Conservation (phyloP, 2,113 vertebrate species). For the Beaufortia kweichowensis region DNA sequence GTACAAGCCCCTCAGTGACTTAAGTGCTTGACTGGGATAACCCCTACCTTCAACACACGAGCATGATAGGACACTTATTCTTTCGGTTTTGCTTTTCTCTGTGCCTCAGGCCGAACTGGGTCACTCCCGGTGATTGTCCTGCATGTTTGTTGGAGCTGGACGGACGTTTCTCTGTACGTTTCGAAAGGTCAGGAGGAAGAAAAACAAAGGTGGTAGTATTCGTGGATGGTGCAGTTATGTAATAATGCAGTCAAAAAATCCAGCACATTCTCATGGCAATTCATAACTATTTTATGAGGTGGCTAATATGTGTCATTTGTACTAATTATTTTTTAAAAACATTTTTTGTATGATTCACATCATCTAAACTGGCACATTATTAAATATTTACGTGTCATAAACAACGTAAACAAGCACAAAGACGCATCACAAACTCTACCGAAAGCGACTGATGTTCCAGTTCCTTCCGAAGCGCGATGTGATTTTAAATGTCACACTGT, state of each 20-base stretch:
- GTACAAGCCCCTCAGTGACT: slow-evolving; percentile 59
- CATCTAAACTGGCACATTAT: too few species aligned
- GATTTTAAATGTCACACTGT: slow-evolving; percentile 8
- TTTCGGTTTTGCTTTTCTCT: slow-evolving; percentile 8
- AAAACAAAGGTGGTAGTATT: slow-evolving; percentile 9
- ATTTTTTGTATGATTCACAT: too few species aligned
- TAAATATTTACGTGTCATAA: too few species aligned
- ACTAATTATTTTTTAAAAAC: too few species aligned
- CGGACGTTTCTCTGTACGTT: not conserved
- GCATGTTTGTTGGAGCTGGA: slow-evolving; percentile 18
- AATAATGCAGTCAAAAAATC: slow-evolving; percentile 6
- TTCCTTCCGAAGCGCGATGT: not conserved
- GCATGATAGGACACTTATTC: slow-evolving; percentile 12
- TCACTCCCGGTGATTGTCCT: slow-evolving; percentile 25
- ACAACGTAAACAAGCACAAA: too few species aligned
- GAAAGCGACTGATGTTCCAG: not conserved
- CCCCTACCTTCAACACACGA: slow-evolving; percentile 50
- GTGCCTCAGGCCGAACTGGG: slow-evolving; percentile 22
- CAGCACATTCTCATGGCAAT: too few species aligned
- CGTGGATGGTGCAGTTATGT: not conserved
- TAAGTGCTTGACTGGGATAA: slow-evolving; percentile 45
- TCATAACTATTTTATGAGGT: too few species aligned
- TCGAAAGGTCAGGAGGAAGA: slow-evolving; percentile 23
- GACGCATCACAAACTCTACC: not conserved
- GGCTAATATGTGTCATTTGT: too few species aligned